These are phyloP conservation scores for Rhinogobio ventralis DNA, from an alignment of 2,797 vertebrate species.

Conservation along the genomic window DNA sequence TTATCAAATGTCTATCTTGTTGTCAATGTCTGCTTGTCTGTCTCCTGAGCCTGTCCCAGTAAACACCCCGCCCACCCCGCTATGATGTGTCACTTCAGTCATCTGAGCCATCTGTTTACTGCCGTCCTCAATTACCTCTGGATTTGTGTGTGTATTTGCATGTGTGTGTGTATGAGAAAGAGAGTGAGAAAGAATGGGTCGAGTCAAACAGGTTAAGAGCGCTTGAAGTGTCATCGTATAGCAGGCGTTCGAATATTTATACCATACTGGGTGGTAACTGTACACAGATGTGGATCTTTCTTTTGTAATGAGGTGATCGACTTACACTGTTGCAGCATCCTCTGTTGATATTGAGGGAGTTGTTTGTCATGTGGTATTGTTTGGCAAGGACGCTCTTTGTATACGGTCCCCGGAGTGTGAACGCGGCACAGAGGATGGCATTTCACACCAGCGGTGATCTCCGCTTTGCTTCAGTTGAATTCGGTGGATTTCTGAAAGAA, in stretches of 20 bases:
- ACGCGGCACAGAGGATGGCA: conserved; percentile 33
- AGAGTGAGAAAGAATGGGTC: conserved; percentile 17
- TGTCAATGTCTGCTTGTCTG: conserved; percentile 8
- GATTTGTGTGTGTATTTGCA: conserved; percentile 32
- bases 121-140: conserved; percentile 40
- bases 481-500: not conserved
- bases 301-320: conserved; percentile 38
- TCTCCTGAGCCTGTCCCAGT: conserved; percentile 27
- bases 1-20: conserved; percentile 9
- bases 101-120: conserved; percentile 49
- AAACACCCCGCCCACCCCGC: conserved; percentile 23
- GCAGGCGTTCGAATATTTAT: conserved; percentile 35
- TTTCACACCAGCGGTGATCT: conserved; percentile 34
- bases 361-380: conserved; percentile 40
- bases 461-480: conserved; percentile 28
- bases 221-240: conserved; percentile 41
- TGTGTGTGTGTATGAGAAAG: not conserved
- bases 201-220: conserved; percentile 27
- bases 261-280: conserved; percentile 4
- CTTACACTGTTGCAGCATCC: conserved; percentile 29
- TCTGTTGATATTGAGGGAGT: conserved; percentile 29
- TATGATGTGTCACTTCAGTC: conserved; percentile 44
- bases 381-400: conserved; percentile 44
- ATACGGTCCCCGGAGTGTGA: conserved; percentile 48
- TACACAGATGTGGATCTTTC: conserved; percentile 31